Evolutionary conservation across 1,140 invertebrate species (phyloP).

Genomic region (Microvelia longipes): DNA sequence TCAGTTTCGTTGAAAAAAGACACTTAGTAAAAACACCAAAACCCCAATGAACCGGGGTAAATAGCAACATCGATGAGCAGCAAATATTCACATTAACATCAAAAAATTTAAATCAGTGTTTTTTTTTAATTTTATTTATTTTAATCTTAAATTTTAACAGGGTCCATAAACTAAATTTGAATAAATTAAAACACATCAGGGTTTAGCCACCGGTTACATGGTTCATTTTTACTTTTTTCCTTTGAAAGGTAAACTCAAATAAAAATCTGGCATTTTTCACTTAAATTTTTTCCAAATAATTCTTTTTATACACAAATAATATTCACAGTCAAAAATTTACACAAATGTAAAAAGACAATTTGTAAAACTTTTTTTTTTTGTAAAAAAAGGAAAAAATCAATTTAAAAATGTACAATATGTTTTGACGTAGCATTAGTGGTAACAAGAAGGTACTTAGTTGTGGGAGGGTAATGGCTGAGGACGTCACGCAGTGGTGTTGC

Average conservation of each 20-base stretch:
- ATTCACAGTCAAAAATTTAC: constrained; percentile 4
- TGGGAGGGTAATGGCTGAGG: background rate
- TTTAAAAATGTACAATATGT: background rate
- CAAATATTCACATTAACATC: background rate
- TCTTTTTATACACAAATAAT: background rate
- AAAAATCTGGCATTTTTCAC: too few species aligned
- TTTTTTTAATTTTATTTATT: background rate
- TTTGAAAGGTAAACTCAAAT: too few species aligned
- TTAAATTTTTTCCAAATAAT: constrained; percentile 5
- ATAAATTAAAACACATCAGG: background rate
- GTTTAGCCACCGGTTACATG: constrained; percentile 3
- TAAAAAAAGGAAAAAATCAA: background rate
- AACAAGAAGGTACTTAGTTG: constrained; percentile 2
- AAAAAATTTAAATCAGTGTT: background rate
- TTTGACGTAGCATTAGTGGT: background rate
- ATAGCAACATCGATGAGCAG: constrained; percentile 11
- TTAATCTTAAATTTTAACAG: background rate
- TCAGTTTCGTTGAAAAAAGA: constrained; percentile 19
- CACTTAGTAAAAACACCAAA: constrained; percentile 16
- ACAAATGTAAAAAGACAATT: background rate
- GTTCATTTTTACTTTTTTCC: background rate
- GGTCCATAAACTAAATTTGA: background rate
- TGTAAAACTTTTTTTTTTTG: background rate
- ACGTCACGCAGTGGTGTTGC: constrained; percentile 65
- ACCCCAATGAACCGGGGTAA: background rate